Evolutionary conservation across 2,797 vertebrate genomes (phyloP).

Genomic region (Poecilia gillii): DNA sequence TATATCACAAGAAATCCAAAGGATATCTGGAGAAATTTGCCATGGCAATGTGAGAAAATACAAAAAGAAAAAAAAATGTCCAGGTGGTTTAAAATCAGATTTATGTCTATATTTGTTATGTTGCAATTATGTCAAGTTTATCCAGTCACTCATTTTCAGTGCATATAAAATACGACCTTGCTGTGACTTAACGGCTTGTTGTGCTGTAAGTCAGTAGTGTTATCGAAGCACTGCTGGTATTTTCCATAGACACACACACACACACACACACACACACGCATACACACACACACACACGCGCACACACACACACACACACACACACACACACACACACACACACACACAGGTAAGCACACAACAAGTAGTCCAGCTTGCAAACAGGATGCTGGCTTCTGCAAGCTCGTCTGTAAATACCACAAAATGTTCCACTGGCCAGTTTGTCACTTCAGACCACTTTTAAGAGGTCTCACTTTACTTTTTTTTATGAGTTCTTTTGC

Average conservation of each 20-base stretch:
- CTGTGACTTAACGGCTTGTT: not conserved
- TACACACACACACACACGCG: too few species aligned
- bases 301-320: constrained; percentile 9
- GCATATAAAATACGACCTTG: not conserved
- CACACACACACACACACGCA: not conserved
- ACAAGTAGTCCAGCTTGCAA: constrained; percentile 57
- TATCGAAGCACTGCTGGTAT: constrained; percentile 12
- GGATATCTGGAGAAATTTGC: not conserved
- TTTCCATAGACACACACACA: constrained; percentile 39
- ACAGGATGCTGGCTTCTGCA: constrained; percentile 69
- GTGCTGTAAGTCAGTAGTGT: constrained; percentile 4
- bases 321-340: constrained; percentile 9
- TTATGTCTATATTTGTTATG: not conserved
- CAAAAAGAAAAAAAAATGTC: not conserved
- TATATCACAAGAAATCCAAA: not conserved
- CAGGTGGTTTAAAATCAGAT: not conserved
- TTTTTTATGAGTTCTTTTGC: not conserved
- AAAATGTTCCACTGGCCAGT: constrained; percentile 69
- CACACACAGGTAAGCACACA: constrained; percentile 16
- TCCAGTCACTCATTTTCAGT: not conserved
- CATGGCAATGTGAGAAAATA: not conserved
- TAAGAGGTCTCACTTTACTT: not conserved
- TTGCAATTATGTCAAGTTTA: not conserved
- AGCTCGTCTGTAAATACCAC: constrained; percentile 60
- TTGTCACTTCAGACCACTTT: constrained; percentile 29